Conservation (phyloP, 2,797 vertebrate species). For the Acanthurus tractus region DNA sequence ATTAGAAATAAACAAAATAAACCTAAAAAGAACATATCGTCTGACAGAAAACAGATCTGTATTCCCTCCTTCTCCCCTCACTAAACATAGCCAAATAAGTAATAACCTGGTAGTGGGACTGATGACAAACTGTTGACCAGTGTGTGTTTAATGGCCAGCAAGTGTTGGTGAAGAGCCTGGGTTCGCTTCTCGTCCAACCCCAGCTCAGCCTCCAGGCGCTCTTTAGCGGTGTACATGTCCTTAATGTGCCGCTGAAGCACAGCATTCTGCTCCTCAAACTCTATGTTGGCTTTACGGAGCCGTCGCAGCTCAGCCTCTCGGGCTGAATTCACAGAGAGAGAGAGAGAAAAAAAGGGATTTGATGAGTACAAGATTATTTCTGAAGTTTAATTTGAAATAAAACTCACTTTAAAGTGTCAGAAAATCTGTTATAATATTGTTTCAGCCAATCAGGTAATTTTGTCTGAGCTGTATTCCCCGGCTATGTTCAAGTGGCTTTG, state of each 20-base stretch:
- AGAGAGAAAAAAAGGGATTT: not conserved
- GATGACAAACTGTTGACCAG: slow-evolving; percentile 92
- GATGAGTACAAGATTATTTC: not conserved
- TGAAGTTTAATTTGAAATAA: not conserved
- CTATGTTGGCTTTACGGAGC: slow-evolving; percentile 95
- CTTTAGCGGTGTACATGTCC: slow-evolving; percentile 96
- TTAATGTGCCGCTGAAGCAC: slow-evolving; percentile 96
- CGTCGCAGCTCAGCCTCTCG: slow-evolving; percentile 95
- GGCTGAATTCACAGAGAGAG: slow-evolving; percentile 78
- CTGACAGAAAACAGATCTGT: not conserved
- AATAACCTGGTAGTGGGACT: slow-evolving; percentile 93
- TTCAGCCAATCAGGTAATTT: not conserved
- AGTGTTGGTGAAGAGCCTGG: slow-evolving; percentile 93
- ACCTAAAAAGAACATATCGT: not conserved
- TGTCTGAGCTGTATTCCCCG: not conserved
- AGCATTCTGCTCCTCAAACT: slow-evolving; percentile 97
- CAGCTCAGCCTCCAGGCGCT: slow-evolving; percentile 95
- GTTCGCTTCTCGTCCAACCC: slow-evolving; percentile 94
- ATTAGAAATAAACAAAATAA: not conserved
- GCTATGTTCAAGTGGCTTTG: not conserved
- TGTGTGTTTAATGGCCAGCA: slow-evolving; percentile 93
- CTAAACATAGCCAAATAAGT: not conserved
- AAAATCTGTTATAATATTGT: not conserved
- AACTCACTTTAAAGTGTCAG: not conserved
- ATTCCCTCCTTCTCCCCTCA: not conserved